Percentiles rank a stretch among this genome's conserved stretches.
phyloP scores from a whole-genome alignment of 2,113 vertebrate species.

The Poeciliopsis retropinna region DNA sequence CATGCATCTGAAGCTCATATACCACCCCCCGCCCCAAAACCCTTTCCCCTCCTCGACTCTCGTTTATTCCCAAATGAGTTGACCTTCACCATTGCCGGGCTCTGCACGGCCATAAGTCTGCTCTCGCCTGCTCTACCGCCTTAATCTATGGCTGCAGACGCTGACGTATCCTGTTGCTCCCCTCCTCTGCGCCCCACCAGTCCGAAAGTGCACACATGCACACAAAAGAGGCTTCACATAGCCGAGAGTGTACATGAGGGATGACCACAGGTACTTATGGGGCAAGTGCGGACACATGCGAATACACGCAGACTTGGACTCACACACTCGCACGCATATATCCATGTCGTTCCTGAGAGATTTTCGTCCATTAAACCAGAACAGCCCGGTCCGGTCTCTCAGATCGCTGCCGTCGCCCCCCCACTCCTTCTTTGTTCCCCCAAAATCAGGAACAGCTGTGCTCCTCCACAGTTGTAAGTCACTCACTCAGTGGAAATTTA shows the following conservation, averaged over 20 bases:
- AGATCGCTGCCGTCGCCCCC: constrained; percentile 70
- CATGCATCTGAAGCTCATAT: constrained; percentile 45
- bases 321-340: constrained; percentile 42
- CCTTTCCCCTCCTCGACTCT: constrained; percentile 27
- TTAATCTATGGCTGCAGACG: constrained; percentile 64
- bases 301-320: constrained; percentile 34
- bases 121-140: constrained; percentile 45
- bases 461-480: constrained; percentile 81
- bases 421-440: constrained; percentile 70
- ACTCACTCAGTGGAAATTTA: constrained; percentile 81
- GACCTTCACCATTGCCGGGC: constrained; percentile 61
- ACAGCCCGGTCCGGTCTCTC: constrained; percentile 71
- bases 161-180: constrained; percentile 68
- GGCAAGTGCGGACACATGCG: constrained; percentile 21
- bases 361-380: constrained; percentile 69
- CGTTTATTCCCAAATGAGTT: constrained; percentile 65
- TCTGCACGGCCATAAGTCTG: constrained; percentile 56
- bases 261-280: constrained; percentile 57
- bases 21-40: not conserved
- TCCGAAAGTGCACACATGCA: constrained; percentile 41
- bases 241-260: constrained; percentile 46
- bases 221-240: constrained; percentile 36
- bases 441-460: constrained; percentile 80
- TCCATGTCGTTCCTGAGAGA: constrained; percentile 71
- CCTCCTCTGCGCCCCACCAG: not conserved